Percentiles rank a stretch among this genome's conserved stretches.
These are phyloP conservation scores for Diprion similis DNA, from an alignment of 1,140 invertebrate genomes.

Conservation along the genomic window DNA sequence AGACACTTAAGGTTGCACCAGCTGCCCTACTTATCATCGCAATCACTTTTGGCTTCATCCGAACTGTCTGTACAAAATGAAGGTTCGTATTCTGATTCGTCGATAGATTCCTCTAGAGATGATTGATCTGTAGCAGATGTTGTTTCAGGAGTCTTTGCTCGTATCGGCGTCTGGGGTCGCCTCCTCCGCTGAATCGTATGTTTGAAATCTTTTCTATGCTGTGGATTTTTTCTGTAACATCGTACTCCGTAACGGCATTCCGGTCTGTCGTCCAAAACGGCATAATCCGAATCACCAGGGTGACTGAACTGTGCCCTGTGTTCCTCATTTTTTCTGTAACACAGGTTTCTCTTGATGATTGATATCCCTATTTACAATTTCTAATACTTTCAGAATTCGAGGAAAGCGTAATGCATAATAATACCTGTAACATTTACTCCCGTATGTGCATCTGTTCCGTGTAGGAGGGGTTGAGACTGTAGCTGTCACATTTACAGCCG, in stretches of 20 bases:
- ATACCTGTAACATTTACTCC: constrained; percentile 28
- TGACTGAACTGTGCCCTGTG: constrained; percentile 57
- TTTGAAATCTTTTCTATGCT: constrained; percentile 60
- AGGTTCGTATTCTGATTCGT: constrained; percentile 52
- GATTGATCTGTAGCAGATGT: constrained; percentile 22
- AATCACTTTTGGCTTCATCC: constrained; percentile 29
- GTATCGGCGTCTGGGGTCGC: constrained; percentile 23
- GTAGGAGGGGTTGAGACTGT: background rate
- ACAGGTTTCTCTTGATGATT: background rate
- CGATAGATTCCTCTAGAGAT: constrained; percentile 45
- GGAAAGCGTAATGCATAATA: background rate
- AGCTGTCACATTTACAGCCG: background rate
- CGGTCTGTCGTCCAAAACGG: constrained; percentile 55
- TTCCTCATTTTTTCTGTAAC: constrained; percentile 53
- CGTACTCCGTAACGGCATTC: constrained; percentile 61
- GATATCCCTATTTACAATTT: background rate
- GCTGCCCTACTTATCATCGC: constrained; percentile 11
- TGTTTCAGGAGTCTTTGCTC: constrained; percentile 11
- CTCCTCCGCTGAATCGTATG: constrained; percentile 44
- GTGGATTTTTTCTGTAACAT: constrained; percentile 63
- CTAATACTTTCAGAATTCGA: background rate
- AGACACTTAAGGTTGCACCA: background rate
- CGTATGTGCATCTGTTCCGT: constrained; percentile 29
- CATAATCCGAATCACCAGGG: constrained; percentile 64
- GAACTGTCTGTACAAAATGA: constrained; percentile 32